These are phyloP conservation scores for Myotis pilosus DNA, from an alignment of 2,797 vertebrate species.

Conservation along the genomic window DNA sequence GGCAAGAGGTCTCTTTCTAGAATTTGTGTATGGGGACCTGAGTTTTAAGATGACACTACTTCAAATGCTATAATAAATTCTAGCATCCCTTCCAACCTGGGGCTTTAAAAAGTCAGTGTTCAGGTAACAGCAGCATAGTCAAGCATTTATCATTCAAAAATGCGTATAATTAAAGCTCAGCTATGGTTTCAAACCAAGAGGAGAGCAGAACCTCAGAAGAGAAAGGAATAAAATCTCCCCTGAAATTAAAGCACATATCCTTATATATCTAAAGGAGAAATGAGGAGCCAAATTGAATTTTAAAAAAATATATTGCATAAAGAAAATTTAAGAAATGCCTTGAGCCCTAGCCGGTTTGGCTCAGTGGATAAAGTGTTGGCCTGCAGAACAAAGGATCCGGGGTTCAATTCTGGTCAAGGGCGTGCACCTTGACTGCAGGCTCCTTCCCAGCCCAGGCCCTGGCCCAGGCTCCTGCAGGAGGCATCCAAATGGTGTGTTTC, in stretches of 20 bases:
- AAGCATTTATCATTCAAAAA: neutral
- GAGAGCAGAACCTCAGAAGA: neutral
- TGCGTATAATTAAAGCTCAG: constrained; percentile 39
- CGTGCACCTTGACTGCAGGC: too few relatives aligned
- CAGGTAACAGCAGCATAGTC: neutral
- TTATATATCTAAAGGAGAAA: neutral
- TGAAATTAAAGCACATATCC: neutral
- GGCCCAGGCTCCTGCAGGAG: too few relatives aligned
- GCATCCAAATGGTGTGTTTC: too few relatives aligned
- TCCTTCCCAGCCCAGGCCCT: too few relatives aligned
- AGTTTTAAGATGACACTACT: constrained; percentile 43
- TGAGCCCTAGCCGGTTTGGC: too few relatives aligned
- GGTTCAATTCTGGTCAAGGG: too few relatives aligned
- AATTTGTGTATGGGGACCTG: constrained; percentile 36
- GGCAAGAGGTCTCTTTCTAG: constrained; percentile 50
- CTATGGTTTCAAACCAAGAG: neutral
- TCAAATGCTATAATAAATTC: constrained; percentile 53
- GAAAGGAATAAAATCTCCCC: neutral
- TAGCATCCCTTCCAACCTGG: neutral
- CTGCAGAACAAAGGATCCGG: too few relatives aligned
- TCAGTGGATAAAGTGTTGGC: too few relatives aligned
- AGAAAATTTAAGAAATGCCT: neutral
- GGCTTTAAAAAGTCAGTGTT: constrained; percentile 40
- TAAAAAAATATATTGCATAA: neutral
- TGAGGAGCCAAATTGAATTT: neutral